Conservation (phyloP, 2,797 vertebrate genomes). For the Spatula versicolor region DNA sequence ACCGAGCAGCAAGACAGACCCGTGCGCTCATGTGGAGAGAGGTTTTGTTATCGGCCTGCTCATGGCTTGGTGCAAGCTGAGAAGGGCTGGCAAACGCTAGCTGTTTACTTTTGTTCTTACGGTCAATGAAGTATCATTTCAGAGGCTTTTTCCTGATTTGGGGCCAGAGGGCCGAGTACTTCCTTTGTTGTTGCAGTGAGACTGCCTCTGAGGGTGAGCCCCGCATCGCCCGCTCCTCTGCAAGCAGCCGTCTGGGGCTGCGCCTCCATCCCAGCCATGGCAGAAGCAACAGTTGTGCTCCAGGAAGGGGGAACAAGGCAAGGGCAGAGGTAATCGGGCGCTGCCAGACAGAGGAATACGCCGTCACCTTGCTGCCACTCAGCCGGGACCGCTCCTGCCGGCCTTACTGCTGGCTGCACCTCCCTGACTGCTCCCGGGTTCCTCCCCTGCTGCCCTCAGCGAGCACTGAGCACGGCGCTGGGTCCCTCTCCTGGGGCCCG, state of each 20-base stretch:
- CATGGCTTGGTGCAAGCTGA: constrained; percentile 1
- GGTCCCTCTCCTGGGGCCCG: neutral
- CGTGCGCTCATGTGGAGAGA: neutral
- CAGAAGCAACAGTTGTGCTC: neutral
- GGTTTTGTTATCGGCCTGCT: neutral
- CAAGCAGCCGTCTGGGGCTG: neutral
- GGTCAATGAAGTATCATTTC: neutral
- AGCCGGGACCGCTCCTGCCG: fast-evolving
- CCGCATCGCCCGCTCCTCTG: neutral
- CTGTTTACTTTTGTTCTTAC: constrained; percentile 22
- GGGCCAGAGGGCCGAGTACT: neutral
- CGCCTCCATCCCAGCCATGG: neutral
- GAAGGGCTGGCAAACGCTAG: constrained; percentile 44
- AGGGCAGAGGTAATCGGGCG: neutral
- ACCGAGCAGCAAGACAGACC: neutral
- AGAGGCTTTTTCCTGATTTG: neutral
- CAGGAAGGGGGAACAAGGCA: neutral
- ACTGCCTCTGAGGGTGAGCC: neutral
- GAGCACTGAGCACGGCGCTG: neutral
- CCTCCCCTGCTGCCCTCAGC: neutral
- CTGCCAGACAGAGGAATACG: neutral
- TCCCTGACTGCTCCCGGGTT: neutral
- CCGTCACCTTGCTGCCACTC: neutral
- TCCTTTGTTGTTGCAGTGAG: neutral
- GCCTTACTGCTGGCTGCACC: neutral